Conservation (phyloP, 2,797 vertebrate species). For the Poecilia wingei region DNA sequence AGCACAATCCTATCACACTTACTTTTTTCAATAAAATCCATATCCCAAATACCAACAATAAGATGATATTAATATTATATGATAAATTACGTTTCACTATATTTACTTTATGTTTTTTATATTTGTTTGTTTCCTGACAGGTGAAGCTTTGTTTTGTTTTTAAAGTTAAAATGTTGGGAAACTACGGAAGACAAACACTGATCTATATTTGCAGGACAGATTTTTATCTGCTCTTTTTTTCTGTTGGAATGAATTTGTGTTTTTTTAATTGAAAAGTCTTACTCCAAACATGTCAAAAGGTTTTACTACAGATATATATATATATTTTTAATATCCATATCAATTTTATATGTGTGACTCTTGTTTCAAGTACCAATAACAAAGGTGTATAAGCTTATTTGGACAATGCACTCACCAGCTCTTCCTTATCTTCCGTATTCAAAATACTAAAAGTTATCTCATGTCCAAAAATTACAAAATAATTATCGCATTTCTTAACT, state of each 20-base stretch:
- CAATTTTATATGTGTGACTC: not conserved
- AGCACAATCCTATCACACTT: not conserved
- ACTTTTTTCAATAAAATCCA: not conserved
- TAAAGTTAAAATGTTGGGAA: not conserved
- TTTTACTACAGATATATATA: not conserved
- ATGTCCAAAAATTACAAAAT: not conserved
- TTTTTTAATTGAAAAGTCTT: not conserved
- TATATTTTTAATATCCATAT: not conserved
- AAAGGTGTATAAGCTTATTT: not conserved
- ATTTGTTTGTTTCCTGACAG: not conserved
- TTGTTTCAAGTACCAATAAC: not conserved
- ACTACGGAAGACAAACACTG: not conserved
- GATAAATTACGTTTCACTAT: not conserved
- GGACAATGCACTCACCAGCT: not conserved
- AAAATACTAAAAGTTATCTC: not conserved
- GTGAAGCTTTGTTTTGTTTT: not conserved
- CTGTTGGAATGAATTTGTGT: not conserved
- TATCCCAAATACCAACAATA: not conserved
- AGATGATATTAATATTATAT: not conserved
- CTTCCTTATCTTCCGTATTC: not conserved
- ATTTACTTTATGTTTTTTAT: not conserved
- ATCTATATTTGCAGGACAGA: not conserved
- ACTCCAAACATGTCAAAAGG: not conserved
- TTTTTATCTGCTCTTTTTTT: not conserved
- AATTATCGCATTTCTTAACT: not conserved